Evolutionary conservation across 2,888 invertebrate genomes (phyloP).

Genomic region (Lottia gigantea): DNA sequence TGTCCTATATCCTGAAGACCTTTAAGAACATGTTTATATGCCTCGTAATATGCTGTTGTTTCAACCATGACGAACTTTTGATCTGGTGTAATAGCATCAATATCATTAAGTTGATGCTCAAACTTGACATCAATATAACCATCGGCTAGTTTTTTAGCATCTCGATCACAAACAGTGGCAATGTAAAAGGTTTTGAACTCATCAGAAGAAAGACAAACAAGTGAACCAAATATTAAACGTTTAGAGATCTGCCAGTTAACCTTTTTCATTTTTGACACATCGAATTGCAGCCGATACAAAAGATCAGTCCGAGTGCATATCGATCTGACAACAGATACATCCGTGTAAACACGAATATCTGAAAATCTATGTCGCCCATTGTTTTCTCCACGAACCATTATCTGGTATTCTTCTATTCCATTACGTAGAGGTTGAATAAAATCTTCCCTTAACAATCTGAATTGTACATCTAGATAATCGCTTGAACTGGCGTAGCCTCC

Average conservation of each 20-base stretch:
- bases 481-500: conserved; percentile 75
- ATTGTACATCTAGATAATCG: conserved; percentile 82
- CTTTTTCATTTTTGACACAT: conserved; percentile 17
- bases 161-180: conserved; percentile 72
- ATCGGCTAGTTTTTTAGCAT: conserved; percentile 40
- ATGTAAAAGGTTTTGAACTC: conserved; percentile 78
- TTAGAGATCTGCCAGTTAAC: conserved; percentile 71
- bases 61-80: conserved; percentile 76
- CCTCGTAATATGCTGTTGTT: conserved; percentile 84
- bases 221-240: conserved; percentile 78
- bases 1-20: conserved; percentile 75
- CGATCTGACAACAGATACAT: conserved; percentile 42
- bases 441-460: conserved; percentile 81
- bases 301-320: conserved; percentile 40
- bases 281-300: conserved; percentile 40
- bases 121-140: conserved; percentile 53
- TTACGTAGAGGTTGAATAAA: conserved; percentile 79
- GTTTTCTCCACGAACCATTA: conserved; percentile 40
- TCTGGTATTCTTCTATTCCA: conserved; percentile 73
- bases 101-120: conserved; percentile 24
- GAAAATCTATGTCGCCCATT: background rate
- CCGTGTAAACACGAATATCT: conserved; percentile 41
- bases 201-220: conserved; percentile 79
- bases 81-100: conserved; percentile 22
- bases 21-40: conserved; percentile 80